These are phyloP conservation scores for Scaptomyza caliginosa DNA, from an alignment of 2,888 invertebrate genomes.

Conservation along the genomic window DNA sequence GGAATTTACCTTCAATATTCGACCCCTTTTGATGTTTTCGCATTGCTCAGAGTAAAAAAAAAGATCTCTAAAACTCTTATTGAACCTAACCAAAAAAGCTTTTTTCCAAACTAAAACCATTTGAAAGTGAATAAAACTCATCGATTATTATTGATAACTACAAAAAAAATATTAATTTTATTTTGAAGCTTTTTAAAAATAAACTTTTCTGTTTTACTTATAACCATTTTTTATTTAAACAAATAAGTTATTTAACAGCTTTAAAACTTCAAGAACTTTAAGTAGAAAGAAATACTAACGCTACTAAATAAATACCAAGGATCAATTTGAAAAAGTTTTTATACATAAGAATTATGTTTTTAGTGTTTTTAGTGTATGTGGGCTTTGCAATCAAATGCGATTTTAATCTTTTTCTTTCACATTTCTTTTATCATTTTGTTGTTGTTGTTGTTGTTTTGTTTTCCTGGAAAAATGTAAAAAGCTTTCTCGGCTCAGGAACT, in stretches of 20 bases:
- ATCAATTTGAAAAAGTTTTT: no score
- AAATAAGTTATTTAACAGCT: no score
- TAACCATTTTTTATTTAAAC: no score
- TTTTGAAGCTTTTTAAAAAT: no score
- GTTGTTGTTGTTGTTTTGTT: not conserved
- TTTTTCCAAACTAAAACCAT: no score
- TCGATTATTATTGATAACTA: not conserved
- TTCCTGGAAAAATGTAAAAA: not conserved
- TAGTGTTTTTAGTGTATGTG: not conserved
- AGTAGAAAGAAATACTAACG: no score
- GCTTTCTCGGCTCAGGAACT: slow-evolving; percentile 32
- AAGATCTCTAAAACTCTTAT: no score
- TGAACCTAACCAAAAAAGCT: no score
- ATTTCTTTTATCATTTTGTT: slow-evolving; percentile 6
- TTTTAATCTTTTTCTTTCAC: slow-evolving; percentile 17
- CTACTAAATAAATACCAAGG: no score
- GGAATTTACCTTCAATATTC: slow-evolving; percentile 36
- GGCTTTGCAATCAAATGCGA: slow-evolving; percentile 14
- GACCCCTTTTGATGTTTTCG: slow-evolving; percentile 40
- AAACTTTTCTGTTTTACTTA: no score
- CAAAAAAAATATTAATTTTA: not conserved
- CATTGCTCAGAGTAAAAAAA: slow-evolving; percentile 18
- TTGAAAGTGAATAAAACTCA: not conserved
- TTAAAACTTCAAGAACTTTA: no score
- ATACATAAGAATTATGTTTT: no score